phyloP scores from a whole-genome alignment of 2,888 invertebrate genomes.

The Folsomia manolachei region DNA sequence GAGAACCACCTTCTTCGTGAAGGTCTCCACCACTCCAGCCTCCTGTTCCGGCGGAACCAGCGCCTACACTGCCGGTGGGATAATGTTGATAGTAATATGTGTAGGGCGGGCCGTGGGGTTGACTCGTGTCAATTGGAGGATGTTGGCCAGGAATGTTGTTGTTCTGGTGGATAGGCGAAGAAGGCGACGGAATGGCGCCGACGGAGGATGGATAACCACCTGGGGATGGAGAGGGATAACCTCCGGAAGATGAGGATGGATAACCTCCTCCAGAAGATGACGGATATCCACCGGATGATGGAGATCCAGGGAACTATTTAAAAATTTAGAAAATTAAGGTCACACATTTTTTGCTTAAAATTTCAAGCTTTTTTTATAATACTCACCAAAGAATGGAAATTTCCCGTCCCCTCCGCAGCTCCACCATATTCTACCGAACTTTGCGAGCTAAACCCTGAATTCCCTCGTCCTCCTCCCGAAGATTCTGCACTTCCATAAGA shows the following conservation, averaged over 20 bases:
- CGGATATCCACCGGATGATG: neutral
- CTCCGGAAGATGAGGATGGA: neutral
- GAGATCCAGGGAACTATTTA: neutral
- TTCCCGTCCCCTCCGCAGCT: constrained; percentile 1
- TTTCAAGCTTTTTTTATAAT: neutral
- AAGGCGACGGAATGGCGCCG: neutral
- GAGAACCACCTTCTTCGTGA: constrained; percentile 19
- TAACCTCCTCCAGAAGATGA: neutral
- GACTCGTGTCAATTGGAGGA: neutral
- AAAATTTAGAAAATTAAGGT: neutral
- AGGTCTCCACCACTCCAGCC: constrained; percentile 1
- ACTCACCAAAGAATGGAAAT: constrained; percentile 12
- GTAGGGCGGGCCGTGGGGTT: constrained; percentile 28
- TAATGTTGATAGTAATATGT: constrained; percentile 47
- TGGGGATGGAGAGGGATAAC: neutral
- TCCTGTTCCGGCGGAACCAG: neutral
- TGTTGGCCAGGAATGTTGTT: constrained; percentile 1
- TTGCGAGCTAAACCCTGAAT: neutral
- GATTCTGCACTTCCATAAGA: neutral
- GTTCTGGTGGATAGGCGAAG: too few species aligned
- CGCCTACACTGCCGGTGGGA: constrained; percentile 17
- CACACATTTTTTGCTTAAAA: neutral
- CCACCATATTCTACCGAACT: constrained; percentile 14
- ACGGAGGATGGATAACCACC: neutral
- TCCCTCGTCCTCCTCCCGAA: neutral